Evolutionary conservation across 2,797 vertebrate genomes (phyloP), one percentile per base, ranked within the genome.

Genomic region (Gobionotothen gibberifrons): DNA sequence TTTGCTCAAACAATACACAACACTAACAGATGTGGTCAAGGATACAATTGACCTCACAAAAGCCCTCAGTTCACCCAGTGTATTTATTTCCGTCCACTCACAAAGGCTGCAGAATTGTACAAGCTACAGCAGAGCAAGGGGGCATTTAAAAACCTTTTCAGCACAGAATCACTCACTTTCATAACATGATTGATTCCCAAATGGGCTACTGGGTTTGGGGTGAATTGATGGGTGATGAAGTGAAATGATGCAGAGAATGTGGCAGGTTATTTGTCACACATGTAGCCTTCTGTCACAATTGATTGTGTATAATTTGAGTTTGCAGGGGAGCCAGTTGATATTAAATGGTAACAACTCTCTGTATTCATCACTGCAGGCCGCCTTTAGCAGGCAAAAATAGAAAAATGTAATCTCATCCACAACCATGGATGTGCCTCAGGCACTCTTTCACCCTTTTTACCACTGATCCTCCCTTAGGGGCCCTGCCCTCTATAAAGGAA

Each of bases 351-450:
- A 95, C 91, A 92, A 90, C 85, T 86, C 89, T 87, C 79, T 69
- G 82, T 92, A 93, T 94, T 94, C 92, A 93, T 93, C 91, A 91
- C 67, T 44, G 73, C 88, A 72, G 74, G 67, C 79, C 57, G 85
- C 87, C 86, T 71, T 89, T 75, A 84, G 83, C 82, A 79, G 85
- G 86, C 88, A 92, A 85, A 92, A 93, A 94, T 92, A 92, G 92
- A 93, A 93, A 93, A 93, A 90, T 88, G 91, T 92, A 94, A 94
- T 94, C 90, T 90, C 85, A 91, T 93, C 89, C 88, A 77, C 86
- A 87, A 83, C 87, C 79, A 79, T 77, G 85, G 92, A 88, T 84
- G 81, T 67, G 92, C 94, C 92, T 87, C 78, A 76, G 93, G 93
- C 92, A 68, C 89, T 93, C 84, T 88, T 93, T 91, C 90, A 91